Evolutionary conservation across 2,797 vertebrate species (phyloP).

Genomic region (Picus viridis): DNA sequence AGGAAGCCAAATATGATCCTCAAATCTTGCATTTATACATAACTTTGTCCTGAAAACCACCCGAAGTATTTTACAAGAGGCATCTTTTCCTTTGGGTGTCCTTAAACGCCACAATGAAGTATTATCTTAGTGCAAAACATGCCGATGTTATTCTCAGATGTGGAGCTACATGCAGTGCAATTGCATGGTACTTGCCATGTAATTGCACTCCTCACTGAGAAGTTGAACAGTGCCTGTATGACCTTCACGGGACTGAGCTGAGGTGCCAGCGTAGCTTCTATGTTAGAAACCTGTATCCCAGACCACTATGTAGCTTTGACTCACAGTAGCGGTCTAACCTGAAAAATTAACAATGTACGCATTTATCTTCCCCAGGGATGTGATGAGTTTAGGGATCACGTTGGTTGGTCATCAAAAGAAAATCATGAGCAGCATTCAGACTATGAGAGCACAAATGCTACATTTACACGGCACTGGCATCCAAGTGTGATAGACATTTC

Average conservation of each 20-base stretch:
- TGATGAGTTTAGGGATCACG: constrained; percentile 98
- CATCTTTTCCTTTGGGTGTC: background rate
- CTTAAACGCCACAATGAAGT: background rate
- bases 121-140: background rate
- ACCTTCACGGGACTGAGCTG: background rate
- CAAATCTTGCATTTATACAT: background rate
- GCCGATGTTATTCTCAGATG: background rate
- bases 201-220: background rate
- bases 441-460: constrained; percentile 98
- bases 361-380: constrained; percentile 86
- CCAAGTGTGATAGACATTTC: constrained; percentile 90
- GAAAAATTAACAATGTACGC: constrained; percentile 67
- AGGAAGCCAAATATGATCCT: background rate
- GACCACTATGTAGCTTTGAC: constrained; percentile 11
- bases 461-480: constrained; percentile 96
- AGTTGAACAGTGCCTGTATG: background rate
- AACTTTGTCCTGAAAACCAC: background rate
- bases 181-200: background rate
- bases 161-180: background rate
- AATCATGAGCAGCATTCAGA: constrained; percentile 99
- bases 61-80: background rate
- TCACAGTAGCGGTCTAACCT: constrained; percentile 40
- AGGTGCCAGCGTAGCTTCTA: background rate
- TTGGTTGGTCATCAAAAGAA: constrained; percentile 99
- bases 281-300: background rate